Evolutionary conservation across 2,113 vertebrate species (phyloP).

Genomic region (Mesocricetus auratus): DNA sequence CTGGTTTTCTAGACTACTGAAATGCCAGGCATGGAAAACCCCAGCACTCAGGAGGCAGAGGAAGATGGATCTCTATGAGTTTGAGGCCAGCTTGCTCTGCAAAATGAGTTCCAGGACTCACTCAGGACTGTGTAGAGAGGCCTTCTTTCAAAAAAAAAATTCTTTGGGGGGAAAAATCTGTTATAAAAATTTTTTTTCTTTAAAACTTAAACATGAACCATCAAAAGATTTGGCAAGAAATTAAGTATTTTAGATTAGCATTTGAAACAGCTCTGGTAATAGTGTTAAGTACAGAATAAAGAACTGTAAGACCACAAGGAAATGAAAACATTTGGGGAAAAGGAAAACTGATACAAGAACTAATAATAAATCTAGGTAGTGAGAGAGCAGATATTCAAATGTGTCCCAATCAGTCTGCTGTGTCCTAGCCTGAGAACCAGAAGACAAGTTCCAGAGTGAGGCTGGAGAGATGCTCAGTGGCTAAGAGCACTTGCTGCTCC

Average conservation of each 20-base stretch:
- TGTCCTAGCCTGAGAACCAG: constrained; percentile 1
- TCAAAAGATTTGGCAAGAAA: constrained; percentile 49
- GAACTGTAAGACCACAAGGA: constrained; percentile 44
- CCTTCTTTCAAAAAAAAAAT: not conserved
- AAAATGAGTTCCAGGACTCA: not conserved
- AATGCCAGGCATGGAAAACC: too few species aligned
- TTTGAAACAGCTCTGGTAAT: constrained; percentile 25
- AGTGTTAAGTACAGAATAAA: not conserved
- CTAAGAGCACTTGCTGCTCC: not conserved
- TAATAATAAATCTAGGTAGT: constrained; percentile 7
- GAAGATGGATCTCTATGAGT: not conserved
- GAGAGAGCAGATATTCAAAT: constrained; percentile 47
- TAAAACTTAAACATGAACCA: constrained; percentile 15
- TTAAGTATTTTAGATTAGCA: constrained; percentile 46
- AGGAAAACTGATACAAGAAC: constrained; percentile 12
- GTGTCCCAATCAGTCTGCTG: constrained; percentile 14
- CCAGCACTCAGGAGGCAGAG: not conserved
- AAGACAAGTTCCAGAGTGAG: constrained; percentile 5
- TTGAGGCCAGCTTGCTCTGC: not conserved
- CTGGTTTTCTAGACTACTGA: too few species aligned
- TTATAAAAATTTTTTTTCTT: not conserved
- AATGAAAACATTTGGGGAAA: constrained; percentile 53
- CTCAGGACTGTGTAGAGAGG: not conserved
- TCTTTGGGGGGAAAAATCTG: not conserved
- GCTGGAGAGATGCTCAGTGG: not conserved